Evolutionary conservation across 2,888 invertebrate species (phyloP), one percentile per base, ranked within the genome.

Genomic region (Agriopis leucophaearia): DNA sequence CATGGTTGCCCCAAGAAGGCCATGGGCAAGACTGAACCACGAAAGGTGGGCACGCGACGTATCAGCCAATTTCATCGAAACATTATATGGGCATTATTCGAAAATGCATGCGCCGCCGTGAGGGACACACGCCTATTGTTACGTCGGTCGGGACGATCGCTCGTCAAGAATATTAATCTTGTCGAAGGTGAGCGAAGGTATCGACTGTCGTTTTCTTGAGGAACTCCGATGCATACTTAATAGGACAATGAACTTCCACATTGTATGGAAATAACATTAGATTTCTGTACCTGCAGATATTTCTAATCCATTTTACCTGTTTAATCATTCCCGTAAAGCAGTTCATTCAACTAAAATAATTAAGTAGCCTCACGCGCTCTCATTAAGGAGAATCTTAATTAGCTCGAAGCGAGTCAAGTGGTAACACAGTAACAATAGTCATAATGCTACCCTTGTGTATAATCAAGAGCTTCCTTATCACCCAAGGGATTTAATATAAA

Each of bases 11-110:
- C 35, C 83, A 84, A 86, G 88, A 88, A 88, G 89, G 91, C 77
- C 88, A 81, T 81, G 81, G 82, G 78, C 84, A 83, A 86, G 83
- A 92, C 92, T 91, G 86, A 84, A 85, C 81, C 82, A 74, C 74
- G 74, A 80, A 81, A 87, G 87, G 84, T 81, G 78, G 78, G 76
- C 89, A 85, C 87, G 88, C 85, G 82, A 87, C 81, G 84, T 81
- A 85, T 82, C 80, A 88, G 87, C 83, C 91, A 88, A 91, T 92
- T 88, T 90, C 87, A 91, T 91, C 88, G 88, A 82, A 90, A 88
- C 91, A 90, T 91, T 89, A 90, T 92, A 94, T 91, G 92, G 93
- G 88, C 87, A 91, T 93, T 94, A 92, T 91, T 87, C 88, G 88
- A 88, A 91, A 91, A 93, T 92, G 90, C 92, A 92, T 89, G 91